Conservation (phyloP, 2,888 invertebrate genomes). For the Drosophila bunnanda region DNA sequence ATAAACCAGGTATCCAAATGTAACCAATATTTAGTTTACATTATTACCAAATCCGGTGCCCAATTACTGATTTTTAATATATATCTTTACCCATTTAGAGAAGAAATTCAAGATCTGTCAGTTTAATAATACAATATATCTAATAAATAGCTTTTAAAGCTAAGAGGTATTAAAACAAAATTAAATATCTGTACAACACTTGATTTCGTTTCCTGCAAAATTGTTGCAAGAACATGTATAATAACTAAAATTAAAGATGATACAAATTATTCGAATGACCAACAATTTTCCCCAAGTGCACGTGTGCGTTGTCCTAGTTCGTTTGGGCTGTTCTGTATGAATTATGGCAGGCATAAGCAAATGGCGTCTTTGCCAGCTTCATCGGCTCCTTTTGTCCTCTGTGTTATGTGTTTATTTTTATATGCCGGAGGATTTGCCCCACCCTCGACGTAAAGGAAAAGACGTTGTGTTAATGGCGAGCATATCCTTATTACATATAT, state of each 20-base stretch:
- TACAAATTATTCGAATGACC: not conserved
- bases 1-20: not conserved
- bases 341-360: conserved; percentile 67
- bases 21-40: not conserved
- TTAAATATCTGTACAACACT: too few species aligned
- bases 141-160: too few species aligned
- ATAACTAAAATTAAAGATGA: not conserved
- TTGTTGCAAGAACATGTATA: too few species aligned
- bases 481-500: conserved; percentile 43
- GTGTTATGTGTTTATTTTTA: conserved; percentile 62
- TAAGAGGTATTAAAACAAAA: too few species aligned
- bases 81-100: too few species aligned
- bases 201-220: too few species aligned
- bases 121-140: too few species aligned
- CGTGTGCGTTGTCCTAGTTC: conserved; percentile 32
- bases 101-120: too few species aligned
- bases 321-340: conserved; percentile 33
- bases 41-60: too few species aligned
- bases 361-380: conserved; percentile 46
- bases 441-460: conserved; percentile 13
- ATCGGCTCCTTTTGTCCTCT: conserved; percentile 17
- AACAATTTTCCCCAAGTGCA: not conserved
- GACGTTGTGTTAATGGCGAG: conserved; percentile 42
- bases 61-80: too few species aligned
- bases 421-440: conserved; percentile 66